These are phyloP conservation scores for Trichogramma dendrolimi DNA, from an alignment of 2,888 invertebrate genomes.

Conservation along the genomic window DNA sequence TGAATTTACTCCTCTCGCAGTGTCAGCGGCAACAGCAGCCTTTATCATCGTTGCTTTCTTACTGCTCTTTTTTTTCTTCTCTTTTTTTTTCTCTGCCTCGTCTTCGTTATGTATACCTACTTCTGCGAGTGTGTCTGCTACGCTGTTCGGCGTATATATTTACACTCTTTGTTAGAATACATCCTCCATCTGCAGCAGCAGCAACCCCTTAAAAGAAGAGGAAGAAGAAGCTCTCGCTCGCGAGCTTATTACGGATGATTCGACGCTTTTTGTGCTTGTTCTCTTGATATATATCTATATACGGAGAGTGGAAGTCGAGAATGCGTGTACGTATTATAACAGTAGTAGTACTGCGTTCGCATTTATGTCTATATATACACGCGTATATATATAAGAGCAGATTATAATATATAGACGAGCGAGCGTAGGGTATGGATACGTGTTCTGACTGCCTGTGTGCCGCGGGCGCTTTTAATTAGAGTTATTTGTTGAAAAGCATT, in stretches of 20 bases:
- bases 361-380: too few species aligned
- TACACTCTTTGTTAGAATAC: too few species aligned
- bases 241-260: slow-evolving; percentile 24
- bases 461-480: slow-evolving; percentile 24
- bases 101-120: background rate
- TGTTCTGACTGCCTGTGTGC: background rate
- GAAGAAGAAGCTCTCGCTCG: background rate
- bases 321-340: too few species aligned
- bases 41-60: background rate
- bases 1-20: slow-evolving; percentile 13
- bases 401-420: too few species aligned
- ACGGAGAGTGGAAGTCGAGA: too few species aligned
- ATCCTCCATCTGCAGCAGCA: background rate
- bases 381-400: too few species aligned
- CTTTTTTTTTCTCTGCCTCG: background rate
- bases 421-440: too few species aligned
- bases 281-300: too few species aligned
- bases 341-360: too few species aligned
- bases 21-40: too few species aligned
- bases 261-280: slow-evolving; percentile 18
- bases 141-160: background rate
- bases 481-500: slow-evolving; percentile 24
- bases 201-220: background rate
- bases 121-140: background rate
- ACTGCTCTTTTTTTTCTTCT: background rate